Base-by-base conservation (phyloP, 2,113 vertebrate species). In the Syrmaticus mikado region DNA sequence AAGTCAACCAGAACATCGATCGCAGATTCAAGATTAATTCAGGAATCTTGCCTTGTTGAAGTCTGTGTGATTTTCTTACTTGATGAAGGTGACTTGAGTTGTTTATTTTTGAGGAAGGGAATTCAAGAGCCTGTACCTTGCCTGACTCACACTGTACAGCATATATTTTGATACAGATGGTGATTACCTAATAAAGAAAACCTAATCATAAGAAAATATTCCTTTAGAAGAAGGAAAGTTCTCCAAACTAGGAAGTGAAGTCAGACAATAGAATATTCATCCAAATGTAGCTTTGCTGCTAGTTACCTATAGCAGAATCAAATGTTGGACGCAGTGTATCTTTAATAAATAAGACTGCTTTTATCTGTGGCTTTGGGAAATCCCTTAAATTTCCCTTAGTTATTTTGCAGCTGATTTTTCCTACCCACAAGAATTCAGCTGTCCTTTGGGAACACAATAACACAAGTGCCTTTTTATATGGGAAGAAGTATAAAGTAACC, bases 351-450 rank as follows among this genome's bases (percentile, higher is more conserved):
- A 78, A 84, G 25, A 13, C 30, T 17, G 3, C n/a, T 48, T 74
- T 45, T 85, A 30, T 34, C 94, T 83, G 73, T 73, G 38, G 41
- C 55, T 85, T 74, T 67, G 34, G 67, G 82, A 93, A 82, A 74
- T 10, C 38, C 38, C 32, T 11, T 2, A 62, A 11, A 66, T 60
- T 89, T 85, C 91, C 57, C 64, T 82, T 67, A 60, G 50, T 55
- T 34, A 6, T 85, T 95, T 94, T 85, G 73, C 75, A 64, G 79
- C 30, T 92, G 85, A 60, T 73, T 93, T 95, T 95, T 93, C 82
- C 82, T 90, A 21, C 17, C 41, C 41, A 13, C 11, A 50, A 74
- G 76, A 92, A 64, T 65, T 55, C 13, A 2, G 19, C 16, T 30
- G 21, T 83, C 85, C 66, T 83, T 50, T 50, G 76, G 79, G 85